Conservation (phyloP, 1,140 invertebrate species). For the Atta cephalotes region DNA sequence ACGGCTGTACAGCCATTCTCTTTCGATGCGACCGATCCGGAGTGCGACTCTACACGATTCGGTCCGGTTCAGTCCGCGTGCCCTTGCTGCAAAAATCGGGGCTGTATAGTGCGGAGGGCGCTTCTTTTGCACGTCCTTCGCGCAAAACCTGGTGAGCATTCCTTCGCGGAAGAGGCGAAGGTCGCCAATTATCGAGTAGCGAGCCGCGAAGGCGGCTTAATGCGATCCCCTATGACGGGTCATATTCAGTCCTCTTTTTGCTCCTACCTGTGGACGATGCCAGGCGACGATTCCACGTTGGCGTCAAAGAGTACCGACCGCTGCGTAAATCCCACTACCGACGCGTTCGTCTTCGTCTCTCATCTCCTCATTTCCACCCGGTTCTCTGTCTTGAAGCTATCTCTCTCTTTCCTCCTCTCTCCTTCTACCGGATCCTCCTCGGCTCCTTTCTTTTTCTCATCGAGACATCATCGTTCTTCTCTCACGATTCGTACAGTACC, state of each 20-base stretch:
- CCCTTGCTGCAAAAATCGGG: not conserved
- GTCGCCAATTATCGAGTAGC: conserved; percentile 83
- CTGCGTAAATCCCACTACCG: conserved; percentile 66
- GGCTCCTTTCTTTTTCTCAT: conserved; percentile 36
- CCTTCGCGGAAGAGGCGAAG: conserved; percentile 84
- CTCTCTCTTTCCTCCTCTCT: conserved; percentile 48
- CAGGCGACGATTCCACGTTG: conserved; percentile 67
- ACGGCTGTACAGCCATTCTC: conserved; percentile 33
- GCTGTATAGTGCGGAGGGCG: conserved; percentile 1
- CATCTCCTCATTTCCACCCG: conserved; percentile 33
- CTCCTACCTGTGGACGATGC: conserved; percentile 28
- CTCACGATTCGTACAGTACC: conserved; percentile 19
- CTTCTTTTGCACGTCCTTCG: conserved; percentile 68
- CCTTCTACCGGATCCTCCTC: conserved; percentile 32
- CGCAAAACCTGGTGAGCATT: conserved; percentile 76
- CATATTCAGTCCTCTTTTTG: conserved; percentile 77
- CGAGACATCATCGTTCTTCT: conserved; percentile 45
- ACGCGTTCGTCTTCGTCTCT: not conserved
- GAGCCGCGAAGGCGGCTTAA: conserved; percentile 80
- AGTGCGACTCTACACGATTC: not conserved
- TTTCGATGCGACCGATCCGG: conserved; percentile 7
- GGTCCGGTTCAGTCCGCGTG: not conserved
- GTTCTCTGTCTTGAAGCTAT: conserved; percentile 25
- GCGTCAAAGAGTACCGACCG: conserved; percentile 73
- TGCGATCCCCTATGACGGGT: conserved; percentile 79